Conservation (phyloP, 2,888 invertebrate species). For the Listrodromus nycthemerus region DNA sequence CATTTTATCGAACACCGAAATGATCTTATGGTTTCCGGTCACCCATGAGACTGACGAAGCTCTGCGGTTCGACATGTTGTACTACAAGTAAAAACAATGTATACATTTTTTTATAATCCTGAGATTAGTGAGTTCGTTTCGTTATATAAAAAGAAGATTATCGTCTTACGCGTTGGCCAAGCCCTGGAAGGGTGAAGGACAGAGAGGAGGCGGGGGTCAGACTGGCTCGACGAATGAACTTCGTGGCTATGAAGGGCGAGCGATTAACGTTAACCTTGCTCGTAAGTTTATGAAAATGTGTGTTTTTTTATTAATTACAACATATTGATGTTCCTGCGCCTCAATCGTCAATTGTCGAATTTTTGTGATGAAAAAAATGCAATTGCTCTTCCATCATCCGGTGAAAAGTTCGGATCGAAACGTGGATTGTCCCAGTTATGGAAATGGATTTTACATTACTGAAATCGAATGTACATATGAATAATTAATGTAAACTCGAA, state of each 20-base stretch:
- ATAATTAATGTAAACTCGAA: conserved; percentile 21
- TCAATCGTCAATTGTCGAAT: conserved; percentile 20
- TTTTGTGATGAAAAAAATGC: neutral
- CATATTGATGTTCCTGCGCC: neutral
- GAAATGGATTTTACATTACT: neutral
- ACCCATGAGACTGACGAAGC: conserved; percentile 4
- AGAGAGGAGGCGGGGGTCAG: neutral
- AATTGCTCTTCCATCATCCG: neutral
- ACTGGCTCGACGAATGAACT: conserved; percentile 13
- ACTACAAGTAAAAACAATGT: neutral
- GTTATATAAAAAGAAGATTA: conserved; percentile 24
- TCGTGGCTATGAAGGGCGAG: conserved; percentile 47
- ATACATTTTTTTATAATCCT: neutral
- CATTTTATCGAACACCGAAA: neutral
- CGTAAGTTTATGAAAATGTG: neutral
- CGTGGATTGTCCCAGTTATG: neutral
- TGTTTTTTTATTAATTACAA: neutral
- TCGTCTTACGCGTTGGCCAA: conserved; percentile 12
- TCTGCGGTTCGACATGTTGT: neutral
- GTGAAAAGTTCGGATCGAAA: neutral
- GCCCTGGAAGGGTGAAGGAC: neutral
- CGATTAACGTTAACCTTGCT: conserved; percentile 54
- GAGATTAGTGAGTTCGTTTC: conserved; percentile 26
- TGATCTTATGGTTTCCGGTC: conserved; percentile 23
- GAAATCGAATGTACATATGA: neutral